Evolutionary conservation across 2,797 vertebrate species (phyloP).

Genomic region (Clarias pachynema): DNA sequence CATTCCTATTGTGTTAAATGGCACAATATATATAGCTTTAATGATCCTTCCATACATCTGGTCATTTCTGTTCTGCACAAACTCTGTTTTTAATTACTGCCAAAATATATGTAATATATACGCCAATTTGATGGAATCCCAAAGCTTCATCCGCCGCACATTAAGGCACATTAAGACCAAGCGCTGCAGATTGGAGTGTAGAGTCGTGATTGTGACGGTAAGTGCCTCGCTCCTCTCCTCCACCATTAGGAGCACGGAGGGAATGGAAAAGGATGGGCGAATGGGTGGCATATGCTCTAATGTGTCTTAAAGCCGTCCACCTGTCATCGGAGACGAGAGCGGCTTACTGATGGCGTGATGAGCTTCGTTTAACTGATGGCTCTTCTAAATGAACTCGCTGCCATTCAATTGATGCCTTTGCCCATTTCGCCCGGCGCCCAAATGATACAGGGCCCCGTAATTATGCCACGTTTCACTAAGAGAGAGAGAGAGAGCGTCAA

Average conservation of each 20-base stretch:
- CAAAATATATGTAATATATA: conserved; percentile 27
- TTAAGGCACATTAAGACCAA: conserved; percentile 36
- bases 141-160: conserved; percentile 27
- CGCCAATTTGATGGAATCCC: conserved; percentile 23
- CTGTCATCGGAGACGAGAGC: conserved; percentile 73
- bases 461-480: conserved; percentile 80
- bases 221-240: conserved; percentile 37
- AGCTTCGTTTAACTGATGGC: conserved; percentile 72
- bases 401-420: conserved; percentile 80
- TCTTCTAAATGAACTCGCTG: conserved; percentile 73
- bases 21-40: conserved; percentile 23
- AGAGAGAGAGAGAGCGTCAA: conserved; percentile 39
- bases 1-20: conserved; percentile 10
- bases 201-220: conserved; percentile 35
- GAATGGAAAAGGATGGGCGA: conserved; percentile 55
- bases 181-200: conserved; percentile 30
- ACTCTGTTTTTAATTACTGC: conserved; percentile 14
- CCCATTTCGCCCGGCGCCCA: conserved; percentile 79
- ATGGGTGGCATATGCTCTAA: conserved; percentile 73
- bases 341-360: conserved; percentile 75
- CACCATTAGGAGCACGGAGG: conserved; percentile 30
- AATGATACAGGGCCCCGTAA: conserved; percentile 80
- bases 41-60: conserved; percentile 18
- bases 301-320: conserved; percentile 80
- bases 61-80: conserved; percentile 22